These are phyloP conservation scores for Aphidius ervi DNA, from an alignment of 1,140 invertebrate genomes.

Conservation along the genomic window DNA sequence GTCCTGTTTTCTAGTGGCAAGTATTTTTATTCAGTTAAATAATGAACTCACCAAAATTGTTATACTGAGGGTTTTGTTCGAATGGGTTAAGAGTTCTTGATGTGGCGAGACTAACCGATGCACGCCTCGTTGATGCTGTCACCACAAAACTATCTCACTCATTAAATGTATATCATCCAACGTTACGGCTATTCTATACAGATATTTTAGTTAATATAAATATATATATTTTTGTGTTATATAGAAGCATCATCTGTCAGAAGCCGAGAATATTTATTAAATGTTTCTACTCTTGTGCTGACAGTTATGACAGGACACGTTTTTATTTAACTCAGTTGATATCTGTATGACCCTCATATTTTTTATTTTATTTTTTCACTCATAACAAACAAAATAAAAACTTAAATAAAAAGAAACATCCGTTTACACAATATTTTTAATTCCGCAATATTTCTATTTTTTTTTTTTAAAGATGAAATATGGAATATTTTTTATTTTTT, in stretches of 20 bases:
- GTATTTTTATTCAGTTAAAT: too few species aligned
- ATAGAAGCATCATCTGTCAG: background rate
- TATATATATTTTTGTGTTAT: background rate
- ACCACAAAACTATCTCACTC: constrained; percentile 45
- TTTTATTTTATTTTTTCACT: constrained; percentile 1
- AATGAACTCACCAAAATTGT: too few species aligned
- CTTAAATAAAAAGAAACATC: background rate
- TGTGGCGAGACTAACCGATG: constrained; percentile 51
- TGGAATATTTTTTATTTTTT: background rate
- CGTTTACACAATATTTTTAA: background rate
- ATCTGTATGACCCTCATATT: constrained; percentile 5
- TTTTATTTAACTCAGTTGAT: constrained; percentile 27
- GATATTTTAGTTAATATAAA: background rate
- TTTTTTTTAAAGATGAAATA: background rate
- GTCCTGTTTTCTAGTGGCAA: too few species aligned
- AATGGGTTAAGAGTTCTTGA: constrained; percentile 38
- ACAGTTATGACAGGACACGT: constrained; percentile 35
- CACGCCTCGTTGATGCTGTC: constrained; percentile 52
- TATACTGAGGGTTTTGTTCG: constrained; percentile 22
- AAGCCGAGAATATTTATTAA: constrained; percentile 36
- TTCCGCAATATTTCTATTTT: background rate
- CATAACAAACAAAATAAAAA: background rate
- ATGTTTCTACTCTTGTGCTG: constrained; percentile 27
- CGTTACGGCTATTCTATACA: constrained; percentile 1
- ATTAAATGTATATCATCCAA: constrained; percentile 9